A percentile compares a stretch with the other conserved stretches of the same genome.
Evolutionary conservation across 2,113 vertebrate genomes (phyloP).

Genomic region (Aldabrachelys gigantea): DNA sequence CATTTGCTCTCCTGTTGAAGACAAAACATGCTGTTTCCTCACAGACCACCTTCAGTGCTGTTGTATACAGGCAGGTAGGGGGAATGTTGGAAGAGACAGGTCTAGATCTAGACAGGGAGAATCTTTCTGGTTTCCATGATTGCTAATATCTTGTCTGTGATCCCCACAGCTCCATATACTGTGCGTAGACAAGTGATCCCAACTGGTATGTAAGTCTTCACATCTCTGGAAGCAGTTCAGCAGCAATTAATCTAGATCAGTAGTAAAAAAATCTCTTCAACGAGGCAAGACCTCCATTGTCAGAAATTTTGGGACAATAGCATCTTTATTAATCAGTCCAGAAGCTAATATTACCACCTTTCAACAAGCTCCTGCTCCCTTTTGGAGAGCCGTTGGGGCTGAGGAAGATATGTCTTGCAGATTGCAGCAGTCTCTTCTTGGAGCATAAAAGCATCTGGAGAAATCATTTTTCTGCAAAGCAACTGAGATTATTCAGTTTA

Average conservation of each 20-base stretch:
- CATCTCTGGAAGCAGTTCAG: neutral
- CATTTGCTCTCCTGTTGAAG: slow-evolving; percentile 62
- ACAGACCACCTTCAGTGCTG: slow-evolving; percentile 5
- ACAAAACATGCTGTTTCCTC: slow-evolving; percentile 38
- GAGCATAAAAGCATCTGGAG: slow-evolving; percentile 5
- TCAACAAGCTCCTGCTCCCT: accelerated
- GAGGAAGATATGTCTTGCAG: neutral
- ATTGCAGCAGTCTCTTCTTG: neutral
- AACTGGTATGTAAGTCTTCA: neutral
- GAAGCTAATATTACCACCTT: neutral
- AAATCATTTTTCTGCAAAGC: neutral
- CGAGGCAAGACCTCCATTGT: neutral
- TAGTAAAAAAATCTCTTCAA: neutral
- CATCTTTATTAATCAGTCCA: neutral
- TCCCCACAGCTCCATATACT: neutral
- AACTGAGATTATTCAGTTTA: neutral
- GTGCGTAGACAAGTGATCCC: neutral
- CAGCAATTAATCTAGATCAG: neutral
- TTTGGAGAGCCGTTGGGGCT: neutral
- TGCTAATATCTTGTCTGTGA: too few relatives aligned
- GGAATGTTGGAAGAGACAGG: neutral
- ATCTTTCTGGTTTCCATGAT: neutral
- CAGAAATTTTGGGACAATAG: neutral
- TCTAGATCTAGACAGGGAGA: neutral
- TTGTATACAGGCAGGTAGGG: slow-evolving; percentile 1